phyloP scores from a whole-genome alignment of 2,113 vertebrate species.

The Macheiramphus alcinus region DNA sequence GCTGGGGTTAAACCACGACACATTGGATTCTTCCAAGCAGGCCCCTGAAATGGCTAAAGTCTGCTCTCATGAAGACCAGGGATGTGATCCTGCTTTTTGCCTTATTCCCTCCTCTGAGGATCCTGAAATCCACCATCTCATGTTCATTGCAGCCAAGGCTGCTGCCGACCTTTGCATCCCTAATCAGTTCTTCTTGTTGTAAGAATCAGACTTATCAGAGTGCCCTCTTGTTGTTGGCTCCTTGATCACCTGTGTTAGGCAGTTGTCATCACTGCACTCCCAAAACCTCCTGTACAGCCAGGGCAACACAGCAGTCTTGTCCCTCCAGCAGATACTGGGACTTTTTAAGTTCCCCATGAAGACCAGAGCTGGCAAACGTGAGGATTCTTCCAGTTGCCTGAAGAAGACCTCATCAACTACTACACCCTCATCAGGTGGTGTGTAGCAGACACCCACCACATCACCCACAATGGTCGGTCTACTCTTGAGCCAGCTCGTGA shows the following conservation, averaged over 20 bases:
- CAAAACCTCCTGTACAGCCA: not conserved
- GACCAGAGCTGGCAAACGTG: not conserved
- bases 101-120: not conserved
- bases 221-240: not conserved
- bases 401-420: not conserved
- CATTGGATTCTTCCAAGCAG: not conserved
- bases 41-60: not conserved
- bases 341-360: not conserved
- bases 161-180: not conserved
- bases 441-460: not conserved
- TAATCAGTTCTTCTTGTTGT: not conserved
- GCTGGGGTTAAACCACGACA: no score
- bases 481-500: not conserved
- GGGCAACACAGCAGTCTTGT: not conserved
- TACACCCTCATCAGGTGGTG: not conserved
- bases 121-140: not conserved
- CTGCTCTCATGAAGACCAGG: not conserved
- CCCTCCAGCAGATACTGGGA: not conserved
- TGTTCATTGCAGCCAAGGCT: not conserved
- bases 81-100: not conserved
- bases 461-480: not conserved
- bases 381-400: not conserved
- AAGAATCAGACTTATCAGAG: not conserved
- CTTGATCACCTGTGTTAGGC: not conserved
- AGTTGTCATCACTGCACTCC: not conserved